phyloP scores from a whole-genome alignment of 2,113 vertebrate genomes.

The Pangasianodon hypophthalmus region DNA sequence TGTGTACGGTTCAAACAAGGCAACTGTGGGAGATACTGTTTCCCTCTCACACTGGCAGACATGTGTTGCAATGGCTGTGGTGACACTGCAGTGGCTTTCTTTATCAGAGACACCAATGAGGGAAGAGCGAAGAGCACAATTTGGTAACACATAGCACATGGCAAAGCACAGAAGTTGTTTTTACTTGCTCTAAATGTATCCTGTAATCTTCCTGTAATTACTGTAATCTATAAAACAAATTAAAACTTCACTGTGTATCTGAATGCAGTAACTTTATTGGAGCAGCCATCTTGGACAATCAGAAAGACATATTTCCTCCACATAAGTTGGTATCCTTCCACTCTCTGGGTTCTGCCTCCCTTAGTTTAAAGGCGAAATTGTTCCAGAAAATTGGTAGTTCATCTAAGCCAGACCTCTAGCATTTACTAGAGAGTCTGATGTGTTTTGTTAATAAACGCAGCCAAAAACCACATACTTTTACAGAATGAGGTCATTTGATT shows the following conservation, averaged over 20 bases:
- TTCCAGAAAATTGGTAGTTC: conserved; percentile 9
- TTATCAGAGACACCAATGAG: not conserved
- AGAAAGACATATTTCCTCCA: not conserved
- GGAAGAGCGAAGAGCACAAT: not conserved
- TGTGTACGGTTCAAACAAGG: conserved; percentile 26
- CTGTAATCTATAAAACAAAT: not conserved
- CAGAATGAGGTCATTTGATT: conserved; percentile 14
- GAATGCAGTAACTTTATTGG: not conserved
- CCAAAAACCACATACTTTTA: conserved; percentile 23
- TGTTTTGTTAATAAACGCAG: conserved; percentile 15
- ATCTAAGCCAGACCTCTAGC: conserved; percentile 2
- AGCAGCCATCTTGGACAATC: not conserved
- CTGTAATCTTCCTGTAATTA: not conserved
- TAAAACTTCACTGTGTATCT: not conserved
- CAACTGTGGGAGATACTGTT: not conserved
- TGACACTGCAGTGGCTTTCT: conserved; percentile 2
- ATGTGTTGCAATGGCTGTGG: conserved; percentile 8
- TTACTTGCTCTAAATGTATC: not conserved
- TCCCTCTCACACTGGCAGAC: not conserved
- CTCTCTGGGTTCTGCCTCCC: not conserved
- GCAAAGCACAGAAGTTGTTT: not conserved
- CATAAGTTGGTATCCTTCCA: not conserved
- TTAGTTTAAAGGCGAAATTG: not conserved
- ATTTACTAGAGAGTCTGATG: conserved; percentile 28
- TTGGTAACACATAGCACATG: not conserved